These are phyloP conservation scores for Setophaga coronata DNA, from an alignment of 2,113 vertebrate genomes.

Conservation along the genomic window DNA sequence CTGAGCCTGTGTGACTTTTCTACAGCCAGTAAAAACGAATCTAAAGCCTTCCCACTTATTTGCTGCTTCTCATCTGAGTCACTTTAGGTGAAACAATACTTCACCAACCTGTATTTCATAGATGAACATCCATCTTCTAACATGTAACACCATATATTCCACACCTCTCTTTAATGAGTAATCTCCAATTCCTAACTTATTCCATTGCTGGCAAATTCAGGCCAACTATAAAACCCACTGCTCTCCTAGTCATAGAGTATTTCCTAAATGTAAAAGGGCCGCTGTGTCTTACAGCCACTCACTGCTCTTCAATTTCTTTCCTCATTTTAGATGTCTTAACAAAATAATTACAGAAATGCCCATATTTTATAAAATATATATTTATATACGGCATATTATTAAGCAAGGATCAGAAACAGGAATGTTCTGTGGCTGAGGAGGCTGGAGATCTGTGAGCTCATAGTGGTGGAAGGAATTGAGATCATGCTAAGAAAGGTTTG, in stretches of 20 bases:
- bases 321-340: neutral
- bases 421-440: neutral
- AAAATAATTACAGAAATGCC: neutral
- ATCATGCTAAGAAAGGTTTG: neutral
- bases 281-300: neutral
- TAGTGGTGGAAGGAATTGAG: neutral
- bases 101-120: neutral
- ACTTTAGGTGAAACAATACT: neutral
- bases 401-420: neutral
- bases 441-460: neutral
- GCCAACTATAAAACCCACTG: neutral
- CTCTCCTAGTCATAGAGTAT: neutral
- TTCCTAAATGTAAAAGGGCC: neutral
- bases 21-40: neutral
- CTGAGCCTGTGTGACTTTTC: neutral
- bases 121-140: neutral
- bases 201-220: neutral
- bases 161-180: neutral
- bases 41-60: rapidly evolving
- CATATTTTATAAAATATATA: neutral
- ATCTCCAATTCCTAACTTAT: neutral
- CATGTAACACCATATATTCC: neutral
- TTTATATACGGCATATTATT: neutral
- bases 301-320: neutral
- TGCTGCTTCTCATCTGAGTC: neutral